Evolutionary conservation across 2,888 invertebrate species (phyloP).

Genomic region (Exocentrus adspersus): DNA sequence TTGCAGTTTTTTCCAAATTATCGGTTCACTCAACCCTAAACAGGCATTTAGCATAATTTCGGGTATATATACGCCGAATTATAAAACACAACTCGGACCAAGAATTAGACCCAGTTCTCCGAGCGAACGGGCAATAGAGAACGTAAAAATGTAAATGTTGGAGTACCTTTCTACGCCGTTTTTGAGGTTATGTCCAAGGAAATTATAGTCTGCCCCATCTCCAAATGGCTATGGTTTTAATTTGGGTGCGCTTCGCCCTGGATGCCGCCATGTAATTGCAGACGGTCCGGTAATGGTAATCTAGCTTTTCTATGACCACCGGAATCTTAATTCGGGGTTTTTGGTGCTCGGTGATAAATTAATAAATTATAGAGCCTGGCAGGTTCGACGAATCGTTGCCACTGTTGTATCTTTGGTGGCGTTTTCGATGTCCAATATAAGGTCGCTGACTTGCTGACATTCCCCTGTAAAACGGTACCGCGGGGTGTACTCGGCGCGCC

Average conservation of each 20-base stretch:
- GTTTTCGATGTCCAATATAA: too few relatives aligned
- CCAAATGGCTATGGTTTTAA: constrained; percentile 16
- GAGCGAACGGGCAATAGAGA: constrained; percentile 32
- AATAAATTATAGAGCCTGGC: background rate
- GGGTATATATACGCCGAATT: constrained; percentile 30
- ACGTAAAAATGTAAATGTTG: constrained; percentile 37
- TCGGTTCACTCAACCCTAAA: constrained; percentile 51
- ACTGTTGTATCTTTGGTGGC: background rate
- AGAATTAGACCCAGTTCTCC: constrained; percentile 31
- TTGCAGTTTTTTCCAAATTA: constrained; percentile 56
- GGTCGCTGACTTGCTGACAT: background rate
- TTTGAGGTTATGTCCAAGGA: constrained; percentile 15
- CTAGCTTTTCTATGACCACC: constrained; percentile 9
- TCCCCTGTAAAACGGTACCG: constrained; percentile 25
- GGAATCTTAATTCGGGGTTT: constrained; percentile 14
- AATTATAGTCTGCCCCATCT: constrained; percentile 18
- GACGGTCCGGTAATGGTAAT: constrained; percentile 11
- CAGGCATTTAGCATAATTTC: constrained; percentile 56
- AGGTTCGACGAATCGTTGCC: background rate
- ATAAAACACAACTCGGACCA: constrained; percentile 29
- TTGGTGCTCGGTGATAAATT: background rate
- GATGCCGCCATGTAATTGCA: constrained; percentile 10
- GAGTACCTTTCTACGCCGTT: constrained; percentile 35
- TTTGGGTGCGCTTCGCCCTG: background rate
- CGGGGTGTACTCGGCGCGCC: constrained; percentile 49